Base-by-base conservation (phyloP, 2,797 vertebrate genomes). In the Hypotaenidia philippensis region DNA sequence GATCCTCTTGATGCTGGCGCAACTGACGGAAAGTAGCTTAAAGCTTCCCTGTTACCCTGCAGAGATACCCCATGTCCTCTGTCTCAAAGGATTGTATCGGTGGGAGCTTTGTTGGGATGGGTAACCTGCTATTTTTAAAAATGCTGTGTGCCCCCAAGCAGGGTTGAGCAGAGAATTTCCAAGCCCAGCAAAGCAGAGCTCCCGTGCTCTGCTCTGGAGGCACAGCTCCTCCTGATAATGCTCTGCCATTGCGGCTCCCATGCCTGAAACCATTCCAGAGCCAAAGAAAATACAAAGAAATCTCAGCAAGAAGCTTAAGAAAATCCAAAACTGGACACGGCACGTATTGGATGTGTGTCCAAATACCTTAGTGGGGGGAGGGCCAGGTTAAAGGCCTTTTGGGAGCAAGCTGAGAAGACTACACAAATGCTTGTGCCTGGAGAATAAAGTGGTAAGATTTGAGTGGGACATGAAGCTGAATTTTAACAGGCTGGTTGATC, bases 121-220 rank as follows among this genome's bases (percentile, higher is more conserved):
- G 74, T 91, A 85, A 76, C 49, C 31, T 64, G 87, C 93, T 94
- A 91, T 93, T 88, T 91, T 93, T 94, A 91, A 80, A 79, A 64
- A 29, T 1, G 6, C 65, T 21, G 17, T 0, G 0, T 87, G 91
- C 60, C 82, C 72, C 76, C 0, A 1, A 1, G 84, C n/a, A 0
- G 56, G 69, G 55, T 40, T 32, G 79, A 83, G 72, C 0, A 0
- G 55, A 40, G 71, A 29, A 56, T 93, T 91, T 79, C 71, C 84
- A 57, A 50, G 64, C 50, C 79, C 66, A 78, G 52, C 74, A 47
- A 32, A 68, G 88, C 49, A 3, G 5, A 0, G 27, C 32, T 77
- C 89, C 45, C 0, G 1, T n/a, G 22, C 71, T 50, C 12, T 2
- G 49, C 49, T 81, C 50, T 1, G 4, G 41, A 77, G 79, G 44